A percentile compares a stretch with the other conserved stretches of the same genome.
These are phyloP conservation scores for Lasius platythorax DNA, from an alignment of 2,888 invertebrate genomes.

Conservation along the genomic window DNA sequence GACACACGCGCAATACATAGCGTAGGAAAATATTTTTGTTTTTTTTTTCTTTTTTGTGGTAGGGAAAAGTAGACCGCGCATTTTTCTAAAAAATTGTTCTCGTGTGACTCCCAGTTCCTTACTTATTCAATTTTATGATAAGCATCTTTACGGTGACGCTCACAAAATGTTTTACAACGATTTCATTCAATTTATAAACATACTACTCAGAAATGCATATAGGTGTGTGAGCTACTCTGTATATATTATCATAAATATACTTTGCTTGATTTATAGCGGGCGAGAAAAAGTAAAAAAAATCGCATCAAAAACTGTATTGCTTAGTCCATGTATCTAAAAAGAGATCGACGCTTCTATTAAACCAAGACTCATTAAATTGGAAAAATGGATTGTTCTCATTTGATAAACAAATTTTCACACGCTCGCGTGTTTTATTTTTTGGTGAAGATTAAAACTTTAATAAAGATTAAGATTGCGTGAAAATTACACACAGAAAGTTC, in stretches of 20 bases:
- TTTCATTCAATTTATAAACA: slow-evolving; percentile 2
- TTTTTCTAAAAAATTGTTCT: neutral
- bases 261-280: neutral
- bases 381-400: neutral
- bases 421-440: neutral
- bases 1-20: neutral
- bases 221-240: neutral
- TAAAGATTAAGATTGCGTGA: slow-evolving; percentile 19
- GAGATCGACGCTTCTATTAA: neutral
- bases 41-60: neutral
- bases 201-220: neutral
- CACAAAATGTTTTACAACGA: neutral
- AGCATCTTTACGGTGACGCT: neutral
- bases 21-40: neutral
- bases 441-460: neutral
- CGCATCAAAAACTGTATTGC: neutral
- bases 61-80: neutral
- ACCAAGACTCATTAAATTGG: neutral
- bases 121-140: slow-evolving; percentile 15
- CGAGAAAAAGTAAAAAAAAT: neutral
- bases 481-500: slow-evolving; percentile 14
- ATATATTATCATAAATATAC: slow-evolving; percentile 9
- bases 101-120: neutral
- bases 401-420: neutral
- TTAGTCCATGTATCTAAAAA: neutral